These are phyloP conservation scores for Tetragnatha versicolor DNA, from an alignment of 1,140 invertebrate species.

Conservation along the genomic window DNA sequence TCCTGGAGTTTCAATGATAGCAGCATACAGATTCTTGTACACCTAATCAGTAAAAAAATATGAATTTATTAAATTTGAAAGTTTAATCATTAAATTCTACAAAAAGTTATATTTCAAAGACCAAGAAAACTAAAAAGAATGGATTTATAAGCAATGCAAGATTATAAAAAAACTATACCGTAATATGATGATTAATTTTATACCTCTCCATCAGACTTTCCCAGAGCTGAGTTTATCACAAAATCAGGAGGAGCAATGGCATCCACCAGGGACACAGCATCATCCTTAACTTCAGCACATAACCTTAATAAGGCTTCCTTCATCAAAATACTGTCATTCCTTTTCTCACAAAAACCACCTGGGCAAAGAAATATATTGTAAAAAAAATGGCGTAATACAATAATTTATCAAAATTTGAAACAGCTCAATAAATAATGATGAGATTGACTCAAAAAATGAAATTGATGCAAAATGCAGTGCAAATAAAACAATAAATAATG, in stretches of 20 bases:
- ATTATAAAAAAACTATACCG: not conserved
- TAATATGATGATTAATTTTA: conserved; percentile 38
- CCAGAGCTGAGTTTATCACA: conserved; percentile 80
- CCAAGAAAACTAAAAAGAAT: not conserved
- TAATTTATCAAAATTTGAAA: too few species aligned
- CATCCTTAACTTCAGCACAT: conserved; percentile 72
- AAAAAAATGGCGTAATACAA: too few species aligned
- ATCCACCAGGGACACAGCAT: conserved; percentile 81
- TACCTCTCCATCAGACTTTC: conserved; percentile 71
- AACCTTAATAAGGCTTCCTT: conserved; percentile 70
- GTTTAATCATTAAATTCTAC: too few species aligned
- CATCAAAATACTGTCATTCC: conserved; percentile 33
- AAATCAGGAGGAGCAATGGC: conserved; percentile 87
- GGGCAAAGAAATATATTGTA: too few species aligned
- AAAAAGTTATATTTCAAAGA: not conserved
- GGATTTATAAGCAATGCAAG: not conserved
- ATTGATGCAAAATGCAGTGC: too few species aligned
- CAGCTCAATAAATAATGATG: too few species aligned
- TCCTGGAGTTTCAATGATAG: conserved; percentile 62
- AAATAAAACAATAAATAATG: too few species aligned
- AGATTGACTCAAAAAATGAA: too few species aligned
- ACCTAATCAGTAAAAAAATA: conserved; percentile 71
- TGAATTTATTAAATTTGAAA: too few species aligned
- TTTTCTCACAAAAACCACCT: conserved; percentile 53
- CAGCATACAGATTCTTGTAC: conserved; percentile 70